Base-by-base conservation (phyloP, 2,888 invertebrate genomes). In the Dilophus febrilis region DNA sequence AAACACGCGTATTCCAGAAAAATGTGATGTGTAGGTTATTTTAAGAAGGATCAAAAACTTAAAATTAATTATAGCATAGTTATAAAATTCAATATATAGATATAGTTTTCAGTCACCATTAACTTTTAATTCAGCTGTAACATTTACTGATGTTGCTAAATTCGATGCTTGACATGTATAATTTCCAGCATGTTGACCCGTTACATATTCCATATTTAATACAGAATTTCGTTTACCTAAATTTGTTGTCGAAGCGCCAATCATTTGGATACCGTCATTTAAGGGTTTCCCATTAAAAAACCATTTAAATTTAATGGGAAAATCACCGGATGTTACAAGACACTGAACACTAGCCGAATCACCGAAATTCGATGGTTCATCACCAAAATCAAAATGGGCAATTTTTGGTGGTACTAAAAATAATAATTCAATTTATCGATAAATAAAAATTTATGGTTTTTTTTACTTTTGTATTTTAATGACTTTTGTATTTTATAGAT, bases 391-490 rank as follows among this genome's bases (percentile, higher is more conserved):
- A 65, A 84, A 84, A 53, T 82, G 82, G 62, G 71, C 76, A 64
- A 85, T 81, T 62, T 74, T 77, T 58, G 84, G 84, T 55, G 75
- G 59, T 65, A 83, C 84, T 85, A 22, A n/a, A n/a, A n/a, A n/a
- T n/a, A n/a, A n/a, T n/a, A n/a, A n/a, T n/a, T n/a, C n/a, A n/a
- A n/a, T n/a, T n/a, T n/a, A n/a, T n/a, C n/a, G n/a, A n/a, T n/a
- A n/a, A n/a, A n/a, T n/a, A n/a, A n/a, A n/a, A n/a, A n/a, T n/a
- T n/a, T n/a, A n/a, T n/a, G n/a, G n/a, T n/a, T n/a, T n/a, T n/a
- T n/a, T n/a, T n/a, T n/a, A n/a, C n/a, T n/a, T n/a, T n/a, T n/a
- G n/a, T n/a, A n/a, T n/a, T n/a, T n/a, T n/a, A n/a, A n/a, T n/a
- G n/a, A n/a, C n/a, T n/a, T n/a, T n/a, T n/a, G n/a, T n/a, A n/a